A percentile compares a stretch with the other conserved stretches of the same genome.
Conservation (phyloP, 2,113 vertebrate species). For the Callospermophilus lateralis region DNA sequence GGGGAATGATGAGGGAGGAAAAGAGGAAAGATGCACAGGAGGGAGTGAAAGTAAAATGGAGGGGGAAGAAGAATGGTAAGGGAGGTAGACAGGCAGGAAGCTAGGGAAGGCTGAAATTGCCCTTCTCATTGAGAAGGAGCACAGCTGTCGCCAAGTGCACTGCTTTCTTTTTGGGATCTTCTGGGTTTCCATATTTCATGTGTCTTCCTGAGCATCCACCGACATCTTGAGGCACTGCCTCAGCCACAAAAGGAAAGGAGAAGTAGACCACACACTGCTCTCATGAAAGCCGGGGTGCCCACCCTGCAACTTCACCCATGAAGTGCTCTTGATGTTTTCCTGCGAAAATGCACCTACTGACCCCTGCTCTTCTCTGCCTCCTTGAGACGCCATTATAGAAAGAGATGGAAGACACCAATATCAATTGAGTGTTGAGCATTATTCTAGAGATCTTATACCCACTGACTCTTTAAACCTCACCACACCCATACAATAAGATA, state of each 20-base stretch:
- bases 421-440: background rate
- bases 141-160: background rate
- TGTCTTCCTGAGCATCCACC: background rate
- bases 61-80: background rate
- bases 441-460: background rate
- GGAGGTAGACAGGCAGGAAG: background rate
- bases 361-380: background rate
- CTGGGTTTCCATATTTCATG: background rate
- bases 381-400: background rate
- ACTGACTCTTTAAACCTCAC: conserved; percentile 43
- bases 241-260: background rate
- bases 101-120: background rate
- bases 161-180: background rate
- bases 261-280: background rate
- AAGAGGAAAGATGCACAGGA: background rate
- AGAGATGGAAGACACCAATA: background rate
- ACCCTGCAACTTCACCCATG: background rate
- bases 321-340: background rate
- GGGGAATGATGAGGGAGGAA: background rate
- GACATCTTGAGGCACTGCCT: background rate
- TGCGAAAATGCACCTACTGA: background rate
- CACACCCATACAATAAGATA: background rate
- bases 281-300: background rate
- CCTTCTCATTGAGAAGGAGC: background rate
- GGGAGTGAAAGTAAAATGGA: background rate